Evolutionary conservation across 2,888 invertebrate genomes (phyloP), one percentile per base, ranked within the genome.

Genomic region (Arge pagana): DNA sequence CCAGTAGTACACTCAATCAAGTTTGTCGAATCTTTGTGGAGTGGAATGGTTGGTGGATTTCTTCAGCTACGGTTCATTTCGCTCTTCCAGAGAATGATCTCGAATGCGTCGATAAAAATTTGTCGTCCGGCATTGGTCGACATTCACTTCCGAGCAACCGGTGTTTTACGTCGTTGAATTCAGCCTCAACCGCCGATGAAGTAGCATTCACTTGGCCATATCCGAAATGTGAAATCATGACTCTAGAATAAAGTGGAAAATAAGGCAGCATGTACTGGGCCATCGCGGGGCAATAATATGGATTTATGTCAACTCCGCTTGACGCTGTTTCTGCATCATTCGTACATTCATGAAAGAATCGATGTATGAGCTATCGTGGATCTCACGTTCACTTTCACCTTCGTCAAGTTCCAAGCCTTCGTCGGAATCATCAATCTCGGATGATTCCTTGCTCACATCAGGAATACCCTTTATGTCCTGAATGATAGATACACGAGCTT

Each of bases 181-280:
- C 41, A 4, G 41, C 41, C 21, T 41, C 41, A 28, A 18, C 28
- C 11, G 19, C 41, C 16, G 41, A 26, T 26, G 41, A 41, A 16
- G 41, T 41, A 15, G 28, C 41, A 41, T 41, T 41, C 2, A 41
- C 19, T 16, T 41, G 5, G 11, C 16, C 28, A 28, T 26, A 41
- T 41, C 41, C 41, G 8, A 41, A 41, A 16, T 10, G 26, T 24
- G 43, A 3, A 19, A 43, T 43, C 31, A 43, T 43, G 6, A 43
- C 43, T 11, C 31, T 31, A 43, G 43, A 43, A 18, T 43, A 43
- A 15, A 43, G 19, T 43, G 31, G 43, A 31, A 43, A 43, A 31
- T 31, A 43, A 30, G 31, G 43, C 31, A 43, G 31, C 16, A 43
- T 3, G 21, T 43, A 43, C 21, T 31, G 30, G 18, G 43, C 43